These are phyloP conservation scores for Gallinago nigripennis DNA, from an alignment of 2,797 vertebrate species.

Conservation along the genomic window DNA sequence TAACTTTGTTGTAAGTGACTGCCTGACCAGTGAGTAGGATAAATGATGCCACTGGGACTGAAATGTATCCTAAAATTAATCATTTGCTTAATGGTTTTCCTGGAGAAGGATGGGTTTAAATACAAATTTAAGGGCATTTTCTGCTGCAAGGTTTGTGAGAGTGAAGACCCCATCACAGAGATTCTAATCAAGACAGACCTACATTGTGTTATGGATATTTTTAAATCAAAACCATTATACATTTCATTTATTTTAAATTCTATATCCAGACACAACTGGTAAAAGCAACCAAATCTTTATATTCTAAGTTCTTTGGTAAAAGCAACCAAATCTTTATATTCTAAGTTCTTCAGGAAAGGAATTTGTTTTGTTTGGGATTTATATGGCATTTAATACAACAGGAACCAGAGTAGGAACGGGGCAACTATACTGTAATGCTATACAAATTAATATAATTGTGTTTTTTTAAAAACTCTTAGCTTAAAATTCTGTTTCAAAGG, in stretches of 20 bases:
- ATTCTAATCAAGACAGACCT: background rate
- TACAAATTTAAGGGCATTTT: background rate
- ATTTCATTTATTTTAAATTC: background rate
- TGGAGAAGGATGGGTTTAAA: background rate
- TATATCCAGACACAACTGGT: background rate
- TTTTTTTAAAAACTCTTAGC: background rate
- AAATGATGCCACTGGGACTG: slow-evolving; percentile 45
- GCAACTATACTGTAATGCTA: background rate
- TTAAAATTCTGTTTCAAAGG: background rate
- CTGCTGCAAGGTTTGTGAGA: background rate
- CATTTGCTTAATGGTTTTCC: slow-evolving; percentile 21
- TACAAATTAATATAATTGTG: background rate
- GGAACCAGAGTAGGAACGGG: background rate
- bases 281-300: background rate
- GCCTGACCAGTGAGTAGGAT: slow-evolving; percentile 21
- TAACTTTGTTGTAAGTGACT: slow-evolving; percentile 27
- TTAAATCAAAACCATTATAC: background rate
- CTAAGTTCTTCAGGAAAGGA: background rate
- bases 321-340: background rate
- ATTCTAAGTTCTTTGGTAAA: background rate
- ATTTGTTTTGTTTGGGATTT: background rate
- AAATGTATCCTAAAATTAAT: slow-evolving; percentile 31
- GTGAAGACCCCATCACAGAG: background rate
- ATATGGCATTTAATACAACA: background rate
- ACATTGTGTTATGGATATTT: background rate